These are phyloP conservation scores for Frieseomelitta varia DNA, from an alignment of 1,140 invertebrate species.

Conservation along the genomic window DNA sequence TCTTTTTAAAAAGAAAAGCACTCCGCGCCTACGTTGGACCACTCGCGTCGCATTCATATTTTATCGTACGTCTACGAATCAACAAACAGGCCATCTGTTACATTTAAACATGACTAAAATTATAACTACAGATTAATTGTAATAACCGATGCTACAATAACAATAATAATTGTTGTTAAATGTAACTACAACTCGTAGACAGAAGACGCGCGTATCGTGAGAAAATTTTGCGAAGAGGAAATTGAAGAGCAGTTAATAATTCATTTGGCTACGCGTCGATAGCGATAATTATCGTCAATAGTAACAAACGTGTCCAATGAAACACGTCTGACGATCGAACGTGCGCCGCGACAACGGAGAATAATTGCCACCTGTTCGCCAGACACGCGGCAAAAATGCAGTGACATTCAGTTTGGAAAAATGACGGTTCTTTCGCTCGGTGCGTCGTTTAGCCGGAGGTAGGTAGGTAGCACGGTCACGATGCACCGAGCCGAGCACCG, in stretches of 20 bases:
- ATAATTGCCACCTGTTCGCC: conserved; percentile 26
- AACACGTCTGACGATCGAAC: background rate
- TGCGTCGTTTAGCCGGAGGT: background rate
- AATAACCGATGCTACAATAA: too few species aligned
- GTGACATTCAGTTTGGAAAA: background rate
- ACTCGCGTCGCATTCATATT: too few species aligned
- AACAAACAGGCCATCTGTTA: too few species aligned
- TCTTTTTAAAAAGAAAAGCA: too few species aligned
- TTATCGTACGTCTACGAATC: too few species aligned
- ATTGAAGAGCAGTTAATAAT: background rate
- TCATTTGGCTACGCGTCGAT: background rate
- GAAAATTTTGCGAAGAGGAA: background rate
- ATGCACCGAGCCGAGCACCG: background rate
- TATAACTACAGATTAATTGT: too few species aligned
- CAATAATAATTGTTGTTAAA: too few species aligned
- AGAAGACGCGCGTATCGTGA: too few species aligned
- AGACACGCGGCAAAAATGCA: background rate
- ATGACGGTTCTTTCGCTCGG: background rate
- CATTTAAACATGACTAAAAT: too few species aligned
- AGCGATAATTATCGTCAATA: background rate
- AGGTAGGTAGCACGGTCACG: too few species aligned
- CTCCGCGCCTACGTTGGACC: too few species aligned
- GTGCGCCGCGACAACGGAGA: background rate
- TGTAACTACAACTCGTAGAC: too few species aligned
- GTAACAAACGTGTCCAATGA: background rate